A percentile compares a stretch with the other conserved stretches of the same genome.
Evolutionary conservation across 2,113 vertebrate species (phyloP).

Genomic region (Glaucidium brasilianum): DNA sequence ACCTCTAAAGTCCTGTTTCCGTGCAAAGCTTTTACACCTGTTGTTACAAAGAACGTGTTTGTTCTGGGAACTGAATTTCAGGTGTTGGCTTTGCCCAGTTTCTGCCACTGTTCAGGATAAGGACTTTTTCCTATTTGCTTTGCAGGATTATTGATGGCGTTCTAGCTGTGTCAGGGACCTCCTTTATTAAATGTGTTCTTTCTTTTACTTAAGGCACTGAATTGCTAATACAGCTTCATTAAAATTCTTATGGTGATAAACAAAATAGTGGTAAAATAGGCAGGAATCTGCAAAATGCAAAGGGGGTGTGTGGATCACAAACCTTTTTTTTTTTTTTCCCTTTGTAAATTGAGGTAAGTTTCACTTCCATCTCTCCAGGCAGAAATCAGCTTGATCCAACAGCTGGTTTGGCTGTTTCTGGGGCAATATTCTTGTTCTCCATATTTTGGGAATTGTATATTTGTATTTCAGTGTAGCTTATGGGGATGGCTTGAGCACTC

Average conservation of each 20-base stretch:
- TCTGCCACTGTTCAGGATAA: fast-evolving
- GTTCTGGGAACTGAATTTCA: background rate
- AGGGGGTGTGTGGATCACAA: background rate
- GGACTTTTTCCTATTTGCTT: background rate
- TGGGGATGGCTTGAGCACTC: background rate
- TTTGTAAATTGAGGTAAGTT: background rate
- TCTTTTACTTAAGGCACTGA: background rate
- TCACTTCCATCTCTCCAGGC: background rate
- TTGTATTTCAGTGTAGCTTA: background rate
- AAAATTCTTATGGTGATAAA: background rate
- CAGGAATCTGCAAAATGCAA: background rate
- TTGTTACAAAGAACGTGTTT: background rate
- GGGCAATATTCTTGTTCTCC: background rate
- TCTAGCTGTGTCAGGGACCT: too few relatives aligned
- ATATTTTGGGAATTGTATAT: background rate
- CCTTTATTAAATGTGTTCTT: background rate
- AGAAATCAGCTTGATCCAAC: background rate
- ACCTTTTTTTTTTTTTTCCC: background rate
- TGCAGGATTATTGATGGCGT: background rate
- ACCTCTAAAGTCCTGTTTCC: background rate
- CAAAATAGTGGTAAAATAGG: background rate
- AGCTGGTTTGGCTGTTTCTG: background rate
- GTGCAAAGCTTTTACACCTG: background rate
- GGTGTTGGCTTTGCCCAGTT: background rate
- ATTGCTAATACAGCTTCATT: background rate